Percentiles rank a stretch among this genome's conserved stretches.
phyloP scores from a whole-genome alignment of 2,888 invertebrate genomes.

The Drosophila phalerata region DNA sequence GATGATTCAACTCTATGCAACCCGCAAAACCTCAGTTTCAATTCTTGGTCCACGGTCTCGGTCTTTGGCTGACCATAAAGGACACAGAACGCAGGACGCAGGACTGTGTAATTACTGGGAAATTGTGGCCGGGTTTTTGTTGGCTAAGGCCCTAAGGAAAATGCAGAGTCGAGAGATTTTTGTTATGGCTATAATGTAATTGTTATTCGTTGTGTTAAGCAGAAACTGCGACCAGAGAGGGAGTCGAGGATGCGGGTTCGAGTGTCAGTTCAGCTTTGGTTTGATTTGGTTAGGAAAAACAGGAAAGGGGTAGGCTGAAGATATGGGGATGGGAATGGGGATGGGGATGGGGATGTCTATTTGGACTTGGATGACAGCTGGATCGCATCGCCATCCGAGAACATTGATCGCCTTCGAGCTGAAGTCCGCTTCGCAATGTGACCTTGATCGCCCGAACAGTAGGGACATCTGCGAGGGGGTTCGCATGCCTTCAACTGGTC shows the following conservation, averaged over 20 bases:
- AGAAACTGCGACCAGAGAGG: not conserved
- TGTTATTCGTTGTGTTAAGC: slow-evolving; percentile 13
- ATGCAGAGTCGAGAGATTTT: slow-evolving; percentile 5
- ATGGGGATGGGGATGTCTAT: not conserved
- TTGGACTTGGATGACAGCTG: not conserved
- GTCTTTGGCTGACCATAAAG: slow-evolving; percentile 42
- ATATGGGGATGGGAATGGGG: not conserved
- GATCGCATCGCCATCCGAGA: not conserved
- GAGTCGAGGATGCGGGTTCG: not conserved
- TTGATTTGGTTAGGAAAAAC: not conserved
- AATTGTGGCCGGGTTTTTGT: slow-evolving; percentile 33
- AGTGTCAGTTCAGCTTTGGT: not conserved
- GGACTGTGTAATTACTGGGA: slow-evolving; percentile 43
- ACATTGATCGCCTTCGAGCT: not conserved
- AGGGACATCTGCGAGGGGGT: not conserved
- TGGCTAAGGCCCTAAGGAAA: not conserved
- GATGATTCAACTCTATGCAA: slow-evolving; percentile 78
- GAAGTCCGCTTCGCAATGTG: not conserved
- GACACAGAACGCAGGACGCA: slow-evolving; percentile 9
- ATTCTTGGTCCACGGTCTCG: not conserved
- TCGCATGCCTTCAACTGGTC: slow-evolving; percentile 1
- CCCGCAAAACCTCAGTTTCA: slow-evolving; percentile 70
- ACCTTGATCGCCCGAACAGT: not conserved
- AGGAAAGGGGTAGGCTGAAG: not conserved
- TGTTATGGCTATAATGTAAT: slow-evolving; percentile 24